Evolutionary conservation across 1,140 invertebrate genomes (phyloP), one percentile per base, ranked within the genome.

Genomic region (Nixonia krombeini): DNA sequence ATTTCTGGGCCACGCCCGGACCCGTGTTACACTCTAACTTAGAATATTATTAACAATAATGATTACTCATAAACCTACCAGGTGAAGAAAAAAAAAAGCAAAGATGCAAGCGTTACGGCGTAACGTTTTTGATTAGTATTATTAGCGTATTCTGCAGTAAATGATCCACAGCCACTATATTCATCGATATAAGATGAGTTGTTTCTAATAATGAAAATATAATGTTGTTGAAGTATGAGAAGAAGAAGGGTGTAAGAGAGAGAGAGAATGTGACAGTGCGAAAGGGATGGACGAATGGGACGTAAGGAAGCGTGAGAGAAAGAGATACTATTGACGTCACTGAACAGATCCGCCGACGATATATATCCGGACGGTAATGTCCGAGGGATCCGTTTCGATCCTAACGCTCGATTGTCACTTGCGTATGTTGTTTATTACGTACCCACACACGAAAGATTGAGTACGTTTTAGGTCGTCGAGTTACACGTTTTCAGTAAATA

Each of bases 121-220:
- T 70, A 74, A 70, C 35, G 61, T 70, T 66, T 55, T 68, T 71
- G 59, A 72, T 68, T 70, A 72, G 63, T 69, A 75, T 72, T 76
- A 77, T 71, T 74, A 76, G 59, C 67, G 62, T 67, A 72, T 69
- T 61, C 61, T 57, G 56, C 52, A 71, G 55, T 71, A 74, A 70
- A 57, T 29, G 58, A 74, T 70, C 57, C 59, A 76, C 65, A 72
- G 41, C 46, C 45, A 68, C 51, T 73, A 71, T 72, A 79, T 76
- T 77, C 49, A 73, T 79, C 71, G 57, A 70, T 76, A 55, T 61
- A 64, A 67, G 70, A 74, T 56, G 70, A 80, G 67, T 71, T 75
- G 73, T 82, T 81, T 80, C 70, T 77, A 79, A 75, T 79, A 75
- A 73, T 66, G 66, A 69, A 72, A 66, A 75, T 75, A 73, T 63